A percentile compares a stretch with the other conserved stretches of the same genome.
Evolutionary conservation across 53 echinoderm and acorn worm genomes (phyloP).

Genomic region (Arbacia lixula): DNA sequence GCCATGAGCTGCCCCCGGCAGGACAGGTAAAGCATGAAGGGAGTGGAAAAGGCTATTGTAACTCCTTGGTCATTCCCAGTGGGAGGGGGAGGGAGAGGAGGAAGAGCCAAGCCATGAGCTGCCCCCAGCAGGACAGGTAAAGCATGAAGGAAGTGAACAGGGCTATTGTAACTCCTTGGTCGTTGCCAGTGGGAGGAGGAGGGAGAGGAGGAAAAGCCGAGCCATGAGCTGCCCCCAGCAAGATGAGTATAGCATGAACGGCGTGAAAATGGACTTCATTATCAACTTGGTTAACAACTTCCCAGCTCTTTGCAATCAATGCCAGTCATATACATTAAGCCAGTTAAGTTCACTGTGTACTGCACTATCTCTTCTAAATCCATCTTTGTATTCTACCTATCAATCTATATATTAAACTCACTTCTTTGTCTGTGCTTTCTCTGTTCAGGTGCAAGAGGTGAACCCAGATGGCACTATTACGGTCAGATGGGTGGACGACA

Average conservation of each 20-base stretch:
- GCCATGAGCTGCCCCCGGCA: constrained; percentile 73
- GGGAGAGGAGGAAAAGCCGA: constrained; percentile 3
- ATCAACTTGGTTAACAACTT: too few relatives aligned
- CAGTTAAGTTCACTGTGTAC: too few relatives aligned
- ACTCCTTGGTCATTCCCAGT: too few relatives aligned
- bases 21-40: constrained; percentile 75
- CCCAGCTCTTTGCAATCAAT: too few relatives aligned
- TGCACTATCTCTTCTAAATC: too few relatives aligned
- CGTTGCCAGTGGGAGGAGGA: constrained; percentile 29
- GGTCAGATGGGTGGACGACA: constrained; percentile 87
- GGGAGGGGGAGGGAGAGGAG: constrained; percentile 33
- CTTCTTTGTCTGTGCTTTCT: neutral
- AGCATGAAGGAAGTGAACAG: neutral
- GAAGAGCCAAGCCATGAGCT: constrained; percentile 17
- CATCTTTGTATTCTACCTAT: too few relatives aligned
- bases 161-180: too few relatives aligned
- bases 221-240: constrained; percentile 73
- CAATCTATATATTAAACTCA: too few relatives aligned
- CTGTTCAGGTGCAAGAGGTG: constrained; percentile 75
- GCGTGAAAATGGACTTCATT: too few relatives aligned
- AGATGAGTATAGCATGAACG: constrained; percentile 72
- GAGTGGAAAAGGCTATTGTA: too few relatives aligned
- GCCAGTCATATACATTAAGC: too few relatives aligned
- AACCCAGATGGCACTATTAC: constrained; percentile 77
- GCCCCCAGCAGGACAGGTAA: constrained; percentile 95